A percentile compares a stretch with the other conserved stretches of the same genome.
Conservation (phyloP, 2,113 vertebrate genomes). For the Passer domesticus region DNA sequence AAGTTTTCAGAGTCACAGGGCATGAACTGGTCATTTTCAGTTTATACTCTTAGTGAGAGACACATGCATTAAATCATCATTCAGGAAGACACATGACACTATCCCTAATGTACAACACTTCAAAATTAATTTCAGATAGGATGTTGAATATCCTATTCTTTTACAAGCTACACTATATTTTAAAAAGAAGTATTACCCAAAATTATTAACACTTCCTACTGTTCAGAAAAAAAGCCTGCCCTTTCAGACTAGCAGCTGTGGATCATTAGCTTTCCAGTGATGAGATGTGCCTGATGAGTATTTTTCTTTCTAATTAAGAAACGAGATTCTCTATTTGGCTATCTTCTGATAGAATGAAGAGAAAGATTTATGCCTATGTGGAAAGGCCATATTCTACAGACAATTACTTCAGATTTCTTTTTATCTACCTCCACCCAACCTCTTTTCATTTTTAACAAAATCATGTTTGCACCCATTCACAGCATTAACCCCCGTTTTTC, state of each 20-base stretch:
- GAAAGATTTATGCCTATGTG: slow-evolving; percentile 69
- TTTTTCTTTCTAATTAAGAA: slow-evolving; percentile 84
- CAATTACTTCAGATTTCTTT: slow-evolving; percentile 75
- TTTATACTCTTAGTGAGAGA: slow-evolving; percentile 55
- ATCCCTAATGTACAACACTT: slow-evolving; percentile 74
- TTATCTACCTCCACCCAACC: slow-evolving; percentile 71
- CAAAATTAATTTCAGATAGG: slow-evolving; percentile 78
- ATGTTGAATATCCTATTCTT: slow-evolving; percentile 80
- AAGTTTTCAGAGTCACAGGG: slow-evolving; percentile 47
- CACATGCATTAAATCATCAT: slow-evolving; percentile 61
- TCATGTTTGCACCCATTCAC: slow-evolving; percentile 48
- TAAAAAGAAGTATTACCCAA: slow-evolving; percentile 79
- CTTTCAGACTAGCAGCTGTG: slow-evolving; percentile 82
- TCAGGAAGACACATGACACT: slow-evolving; percentile 54
- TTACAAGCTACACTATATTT: slow-evolving; percentile 78
- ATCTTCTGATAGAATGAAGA: slow-evolving; percentile 73
- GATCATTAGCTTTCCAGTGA: slow-evolving; percentile 81
- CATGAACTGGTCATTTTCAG: slow-evolving; percentile 54
- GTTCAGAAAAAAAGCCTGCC: slow-evolving; percentile 77
- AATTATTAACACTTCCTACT: slow-evolving; percentile 82
- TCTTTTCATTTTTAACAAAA: slow-evolving; percentile 67
- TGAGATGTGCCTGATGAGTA: slow-evolving; percentile 81
- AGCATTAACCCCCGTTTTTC: slow-evolving; percentile 42
- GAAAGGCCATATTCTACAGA: slow-evolving; percentile 71
- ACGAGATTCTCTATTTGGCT: slow-evolving; percentile 76